Evolutionary conservation across 1,140 invertebrate species (phyloP).

Genomic region (Phocides pigmalion): DNA sequence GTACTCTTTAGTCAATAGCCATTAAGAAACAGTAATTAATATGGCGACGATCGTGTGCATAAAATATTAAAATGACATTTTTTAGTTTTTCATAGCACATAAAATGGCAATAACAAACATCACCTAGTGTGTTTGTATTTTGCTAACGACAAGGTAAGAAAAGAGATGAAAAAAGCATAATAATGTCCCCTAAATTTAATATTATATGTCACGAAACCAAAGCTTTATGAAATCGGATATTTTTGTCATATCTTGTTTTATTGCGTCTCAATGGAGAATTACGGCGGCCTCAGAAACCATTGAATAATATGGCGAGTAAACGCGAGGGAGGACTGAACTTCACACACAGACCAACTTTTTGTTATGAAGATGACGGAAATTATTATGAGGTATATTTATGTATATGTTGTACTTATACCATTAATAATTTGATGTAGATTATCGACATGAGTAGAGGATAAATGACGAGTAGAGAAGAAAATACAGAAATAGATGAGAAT

Average conservation of each 20-base stretch:
- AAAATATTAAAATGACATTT: too few relatives aligned
- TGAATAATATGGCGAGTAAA: slow-evolving; percentile 47
- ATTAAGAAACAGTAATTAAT: too few relatives aligned
- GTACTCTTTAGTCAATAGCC: too few relatives aligned
- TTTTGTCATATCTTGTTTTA: slow-evolving; percentile 83
- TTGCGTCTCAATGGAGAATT: slow-evolving; percentile 73
- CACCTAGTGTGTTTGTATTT: slow-evolving; percentile 33
- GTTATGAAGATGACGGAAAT: slow-evolving; percentile 27
- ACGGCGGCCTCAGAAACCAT: slow-evolving; percentile 56
- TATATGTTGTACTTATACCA: not conserved
- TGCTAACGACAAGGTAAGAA: slow-evolving; percentile 29
- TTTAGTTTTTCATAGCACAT: too few relatives aligned
- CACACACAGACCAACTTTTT: slow-evolving; percentile 11
- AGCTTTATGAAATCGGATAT: slow-evolving; percentile 83
- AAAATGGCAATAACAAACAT: too few relatives aligned
- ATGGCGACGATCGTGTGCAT: too few relatives aligned
- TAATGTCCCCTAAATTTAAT: slow-evolving; percentile 80
- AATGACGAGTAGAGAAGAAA: not conserved
- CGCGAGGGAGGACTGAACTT: slow-evolving; percentile 44
- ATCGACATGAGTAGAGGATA: not conserved
- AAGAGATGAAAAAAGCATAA: slow-evolving; percentile 70
- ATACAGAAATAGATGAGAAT: too few relatives aligned
- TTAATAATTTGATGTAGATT: not conserved
- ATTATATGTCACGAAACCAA: slow-evolving; percentile 80
- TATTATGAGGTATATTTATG: slow-evolving; percentile 7